Evolutionary conservation across 1,140 invertebrate genomes (phyloP), one percentile per base, ranked within the genome.

Genomic region (Panulirus ornatus): DNA sequence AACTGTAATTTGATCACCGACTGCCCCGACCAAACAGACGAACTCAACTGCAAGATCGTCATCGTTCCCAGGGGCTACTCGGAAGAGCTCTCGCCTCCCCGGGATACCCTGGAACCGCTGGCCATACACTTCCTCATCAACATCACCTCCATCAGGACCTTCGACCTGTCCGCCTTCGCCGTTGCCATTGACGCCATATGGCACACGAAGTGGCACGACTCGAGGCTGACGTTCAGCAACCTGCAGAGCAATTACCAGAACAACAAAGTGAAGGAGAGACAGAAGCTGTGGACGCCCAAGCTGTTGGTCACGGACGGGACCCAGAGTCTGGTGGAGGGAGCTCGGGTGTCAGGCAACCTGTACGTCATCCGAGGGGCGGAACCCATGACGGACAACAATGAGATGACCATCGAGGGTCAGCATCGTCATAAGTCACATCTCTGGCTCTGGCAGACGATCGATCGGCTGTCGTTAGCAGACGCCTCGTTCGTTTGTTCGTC

Each of bases 81-180:
- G 1, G 36, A 40, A 9, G 40, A 42, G 40, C 34, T 76, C 14
- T 42, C 42, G 16, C 73, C 73, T 1, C 73, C 73, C 1, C 14
- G 38, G 1, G 1, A 1, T 22, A 42, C 14, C 38, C 1, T 8
- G 2, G 22, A 76, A 2, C 73, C 73, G 9, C 73, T 76, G 6
- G 1, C 22, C 14, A 36, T 76, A 14, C 40, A 42, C 38, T 76
- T 76, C 73, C 11, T 40, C 22, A 40, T 76, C 36, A 76, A 76
- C 38, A 76, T 76, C 22, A 76, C 73, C 40, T 76, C 73, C 73
- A 22, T 76, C 40, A 76, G 73, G n/a, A 42, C 36, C 38, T 76
- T 76, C 22, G 40, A 76, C 30, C 40, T 76, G 14, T 16, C 40
- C 38, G 11, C 73, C 73, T 76, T 76, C 73, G 30, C 36, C 40